A percentile compares a stretch with the other conserved stretches of the same genome.
These are phyloP conservation scores for Candoia aspera DNA, from an alignment of 2,113 vertebrate species.

Conservation along the genomic window DNA sequence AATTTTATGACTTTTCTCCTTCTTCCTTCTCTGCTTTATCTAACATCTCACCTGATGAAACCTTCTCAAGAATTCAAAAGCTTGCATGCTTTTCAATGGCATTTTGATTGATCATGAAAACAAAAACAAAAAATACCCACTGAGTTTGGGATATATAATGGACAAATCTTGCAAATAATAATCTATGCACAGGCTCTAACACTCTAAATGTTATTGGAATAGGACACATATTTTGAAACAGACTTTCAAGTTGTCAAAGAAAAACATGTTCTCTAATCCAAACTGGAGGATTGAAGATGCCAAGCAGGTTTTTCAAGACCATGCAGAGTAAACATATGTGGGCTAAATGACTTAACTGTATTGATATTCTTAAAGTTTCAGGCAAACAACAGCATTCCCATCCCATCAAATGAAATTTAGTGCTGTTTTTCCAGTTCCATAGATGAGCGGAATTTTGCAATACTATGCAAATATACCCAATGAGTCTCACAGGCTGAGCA, in stretches of 20 bases:
- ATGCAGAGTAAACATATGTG: conserved; percentile 35
- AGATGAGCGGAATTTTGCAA: too few relatives aligned
- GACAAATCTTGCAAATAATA: background rate
- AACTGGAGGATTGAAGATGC: background rate
- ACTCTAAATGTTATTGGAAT: background rate
- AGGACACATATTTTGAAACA: background rate
- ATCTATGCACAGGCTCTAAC: background rate
- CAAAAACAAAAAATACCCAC: too few relatives aligned
- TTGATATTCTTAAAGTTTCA: background rate
- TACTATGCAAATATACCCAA: background rate
- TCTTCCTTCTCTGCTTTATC: too few relatives aligned
- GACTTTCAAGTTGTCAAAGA: background rate
- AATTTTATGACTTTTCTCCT: too few relatives aligned
- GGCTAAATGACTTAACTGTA: background rate
- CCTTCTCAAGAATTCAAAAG: too few relatives aligned
- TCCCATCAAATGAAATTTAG: background rate
- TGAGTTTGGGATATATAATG: too few relatives aligned
- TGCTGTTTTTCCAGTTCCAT: too few relatives aligned
- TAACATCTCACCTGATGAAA: too few relatives aligned
- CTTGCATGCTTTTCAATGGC: too few relatives aligned
- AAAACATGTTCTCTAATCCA: background rate
- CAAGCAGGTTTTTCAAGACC: conserved; percentile 16
- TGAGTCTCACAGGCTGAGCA: background rate
- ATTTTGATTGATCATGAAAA: too few relatives aligned
- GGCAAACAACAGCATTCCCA: background rate